Evolutionary conservation across 1,140 invertebrate species (phyloP).

Genomic region (Scylla paramamosain): DNA sequence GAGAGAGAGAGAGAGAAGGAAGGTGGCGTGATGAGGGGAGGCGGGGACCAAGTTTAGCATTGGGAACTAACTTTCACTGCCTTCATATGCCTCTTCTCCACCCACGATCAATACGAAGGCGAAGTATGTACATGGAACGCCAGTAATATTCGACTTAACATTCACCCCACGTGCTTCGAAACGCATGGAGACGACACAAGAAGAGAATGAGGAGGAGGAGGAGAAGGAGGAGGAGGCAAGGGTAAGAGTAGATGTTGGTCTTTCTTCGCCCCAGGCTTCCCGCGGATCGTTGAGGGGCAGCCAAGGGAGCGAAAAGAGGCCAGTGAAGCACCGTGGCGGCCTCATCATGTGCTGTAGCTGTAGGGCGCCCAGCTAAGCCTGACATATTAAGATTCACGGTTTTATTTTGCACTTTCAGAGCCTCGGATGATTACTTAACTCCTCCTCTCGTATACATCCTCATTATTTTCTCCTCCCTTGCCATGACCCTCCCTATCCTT

Average conservation of each 20-base stretch:
- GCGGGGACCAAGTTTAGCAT: too few species aligned
- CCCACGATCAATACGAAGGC: too few species aligned
- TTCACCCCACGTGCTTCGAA: too few species aligned
- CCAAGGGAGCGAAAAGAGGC: not conserved
- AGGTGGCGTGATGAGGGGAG: too few species aligned
- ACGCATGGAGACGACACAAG: not conserved
- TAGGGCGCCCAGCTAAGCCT: not conserved
- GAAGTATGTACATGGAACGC: too few species aligned
- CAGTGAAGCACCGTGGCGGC: not conserved
- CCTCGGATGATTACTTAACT: not conserved
- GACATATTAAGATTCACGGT: not conserved
- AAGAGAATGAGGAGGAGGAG: not conserved
- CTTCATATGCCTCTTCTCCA: too few species aligned
- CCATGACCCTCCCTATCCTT: not conserved
- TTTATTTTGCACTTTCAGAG: not conserved
- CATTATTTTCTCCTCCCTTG: not conserved
- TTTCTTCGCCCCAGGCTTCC: not conserved
- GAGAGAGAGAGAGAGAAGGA: too few species aligned
- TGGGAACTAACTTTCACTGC: too few species aligned
- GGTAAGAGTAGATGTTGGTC: too few species aligned
- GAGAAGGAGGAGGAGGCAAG: not conserved
- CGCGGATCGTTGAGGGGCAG: not conserved
- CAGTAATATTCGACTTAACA: too few species aligned
- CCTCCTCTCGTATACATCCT: not conserved
- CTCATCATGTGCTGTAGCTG: not conserved